Evolutionary conservation across 2,797 vertebrate genomes (phyloP).

Genomic region (Emys orbicularis): DNA sequence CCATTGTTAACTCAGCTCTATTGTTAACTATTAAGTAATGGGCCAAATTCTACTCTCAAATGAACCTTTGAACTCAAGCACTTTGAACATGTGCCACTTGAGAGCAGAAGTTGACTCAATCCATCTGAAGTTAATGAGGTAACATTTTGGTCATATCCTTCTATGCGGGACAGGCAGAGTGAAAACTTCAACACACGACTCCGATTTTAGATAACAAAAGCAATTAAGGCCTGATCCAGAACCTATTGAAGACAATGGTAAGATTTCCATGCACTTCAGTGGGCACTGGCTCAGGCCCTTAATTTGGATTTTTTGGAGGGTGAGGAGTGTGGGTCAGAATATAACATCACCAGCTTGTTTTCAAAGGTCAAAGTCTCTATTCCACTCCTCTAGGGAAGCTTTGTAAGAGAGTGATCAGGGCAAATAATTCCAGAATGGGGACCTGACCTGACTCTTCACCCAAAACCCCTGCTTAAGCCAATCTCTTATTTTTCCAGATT

Average conservation of each 20-base stretch:
- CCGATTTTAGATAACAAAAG: slow-evolving; percentile 51
- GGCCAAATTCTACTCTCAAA: slow-evolving; percentile 45
- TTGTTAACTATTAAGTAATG: slow-evolving; percentile 13
- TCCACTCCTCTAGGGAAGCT: neutral
- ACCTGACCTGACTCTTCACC: neutral
- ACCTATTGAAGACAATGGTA: slow-evolving; percentile 69
- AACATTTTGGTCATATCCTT: slow-evolving; percentile 56
- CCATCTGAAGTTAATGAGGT: slow-evolving; percentile 64
- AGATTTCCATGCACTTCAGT: slow-evolving; percentile 69
- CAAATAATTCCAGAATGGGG: neutral
- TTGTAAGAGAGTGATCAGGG: neutral
- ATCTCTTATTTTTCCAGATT: neutral
- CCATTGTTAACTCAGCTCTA: slow-evolving; percentile 16
- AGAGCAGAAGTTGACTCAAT: slow-evolving; percentile 50
- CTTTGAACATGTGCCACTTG: slow-evolving; percentile 9
- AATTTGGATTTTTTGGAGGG: slow-evolving; percentile 39
- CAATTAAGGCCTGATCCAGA: slow-evolving; percentile 70
- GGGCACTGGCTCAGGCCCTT: slow-evolving; percentile 60
- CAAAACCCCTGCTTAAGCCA: neutral
- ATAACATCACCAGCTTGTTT: slow-evolving; percentile 26
- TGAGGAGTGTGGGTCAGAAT: slow-evolving; percentile 45
- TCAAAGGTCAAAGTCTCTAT: neutral
- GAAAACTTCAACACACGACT: slow-evolving; percentile 66
- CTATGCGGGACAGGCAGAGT: slow-evolving; percentile 54
- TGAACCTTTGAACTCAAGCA: slow-evolving; percentile 54